These are phyloP conservation scores for Nyctibius bracteatus DNA, from an alignment of 2,113 vertebrate genomes.

Conservation along the genomic window DNA sequence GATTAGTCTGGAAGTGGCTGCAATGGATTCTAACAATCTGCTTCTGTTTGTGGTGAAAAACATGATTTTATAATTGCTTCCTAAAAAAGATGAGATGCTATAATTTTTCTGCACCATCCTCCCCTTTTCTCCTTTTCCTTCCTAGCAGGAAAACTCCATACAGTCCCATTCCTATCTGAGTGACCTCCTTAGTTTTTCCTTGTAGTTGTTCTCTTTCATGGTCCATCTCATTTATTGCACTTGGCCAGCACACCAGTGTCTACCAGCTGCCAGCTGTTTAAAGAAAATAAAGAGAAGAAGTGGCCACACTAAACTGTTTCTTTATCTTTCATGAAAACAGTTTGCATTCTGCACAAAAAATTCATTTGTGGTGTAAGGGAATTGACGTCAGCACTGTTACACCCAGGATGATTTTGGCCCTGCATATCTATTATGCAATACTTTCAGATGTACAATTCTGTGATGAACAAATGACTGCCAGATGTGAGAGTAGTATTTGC, in stretches of 20 bases:
- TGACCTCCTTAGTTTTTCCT: background rate
- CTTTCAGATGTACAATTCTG: slow-evolving; percentile 54
- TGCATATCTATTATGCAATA: slow-evolving; percentile 52
- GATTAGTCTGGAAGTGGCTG: background rate
- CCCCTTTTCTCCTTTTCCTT: background rate
- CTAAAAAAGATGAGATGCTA: background rate
- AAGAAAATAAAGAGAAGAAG: slow-evolving; percentile 18
- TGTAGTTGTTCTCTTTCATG: background rate
- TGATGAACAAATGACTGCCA: slow-evolving; percentile 64
- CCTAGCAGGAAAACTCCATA: background rate
- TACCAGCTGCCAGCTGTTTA: slow-evolving; percentile 52
- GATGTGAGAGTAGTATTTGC: slow-evolving; percentile 37
- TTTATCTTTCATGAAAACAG: slow-evolving; percentile 38
- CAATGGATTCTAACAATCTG: background rate
- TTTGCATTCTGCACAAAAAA: slow-evolving; percentile 50
- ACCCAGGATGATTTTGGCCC: slow-evolving; percentile 55
- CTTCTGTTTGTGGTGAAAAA: background rate
- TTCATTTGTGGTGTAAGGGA: slow-evolving; percentile 25
- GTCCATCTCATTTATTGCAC: background rate
- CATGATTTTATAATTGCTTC: background rate
- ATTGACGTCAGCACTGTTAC: slow-evolving; percentile 60
- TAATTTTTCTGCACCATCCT: background rate
- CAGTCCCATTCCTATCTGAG: background rate
- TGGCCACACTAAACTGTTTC: background rate
- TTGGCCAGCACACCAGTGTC: background rate